Percentiles rank a stretch among this genome's conserved stretches.
Conservation (phyloP, 2,113 vertebrate genomes). For the Cepphus grylle region DNA sequence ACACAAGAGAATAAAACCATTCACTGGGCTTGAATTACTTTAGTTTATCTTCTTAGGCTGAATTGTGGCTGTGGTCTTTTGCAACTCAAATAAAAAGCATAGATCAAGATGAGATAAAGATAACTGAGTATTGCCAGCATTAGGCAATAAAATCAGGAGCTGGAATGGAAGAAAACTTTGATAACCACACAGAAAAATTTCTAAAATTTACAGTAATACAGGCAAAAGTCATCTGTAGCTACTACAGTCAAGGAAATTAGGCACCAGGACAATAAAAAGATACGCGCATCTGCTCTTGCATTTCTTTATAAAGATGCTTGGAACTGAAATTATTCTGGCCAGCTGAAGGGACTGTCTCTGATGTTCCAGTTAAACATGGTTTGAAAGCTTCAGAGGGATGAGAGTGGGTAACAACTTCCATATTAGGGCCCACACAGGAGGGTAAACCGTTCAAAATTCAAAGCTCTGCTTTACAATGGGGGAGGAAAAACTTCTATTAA, state of each 20-base stretch:
- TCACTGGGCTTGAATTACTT: slow-evolving; percentile 53
- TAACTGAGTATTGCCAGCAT: background rate
- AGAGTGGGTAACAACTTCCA: background rate
- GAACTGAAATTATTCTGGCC: background rate
- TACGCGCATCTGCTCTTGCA: background rate
- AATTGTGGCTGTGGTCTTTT: slow-evolving; percentile 51
- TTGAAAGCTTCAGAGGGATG: background rate
- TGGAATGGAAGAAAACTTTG: slow-evolving; percentile 15
- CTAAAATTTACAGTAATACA: background rate
- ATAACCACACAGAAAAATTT: background rate
- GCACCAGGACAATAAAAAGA: background rate
- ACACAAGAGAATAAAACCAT: slow-evolving; percentile 53
- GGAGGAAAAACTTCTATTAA: background rate
- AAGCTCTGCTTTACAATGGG: background rate
- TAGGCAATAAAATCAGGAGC: slow-evolving; percentile 33
- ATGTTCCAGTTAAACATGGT: background rate
- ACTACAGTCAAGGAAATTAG: background rate
- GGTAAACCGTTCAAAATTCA: background rate
- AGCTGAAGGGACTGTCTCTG: background rate
- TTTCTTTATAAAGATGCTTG: background rate
- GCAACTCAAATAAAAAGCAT: slow-evolving; percentile 51
- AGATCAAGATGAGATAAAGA: slow-evolving; percentile 60
- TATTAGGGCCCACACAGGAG: background rate
- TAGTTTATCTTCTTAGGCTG: slow-evolving; percentile 51
- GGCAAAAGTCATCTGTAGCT: background rate